Conservation (phyloP, 2,797 vertebrate species). For the Sciaenops ocellatus region DNA sequence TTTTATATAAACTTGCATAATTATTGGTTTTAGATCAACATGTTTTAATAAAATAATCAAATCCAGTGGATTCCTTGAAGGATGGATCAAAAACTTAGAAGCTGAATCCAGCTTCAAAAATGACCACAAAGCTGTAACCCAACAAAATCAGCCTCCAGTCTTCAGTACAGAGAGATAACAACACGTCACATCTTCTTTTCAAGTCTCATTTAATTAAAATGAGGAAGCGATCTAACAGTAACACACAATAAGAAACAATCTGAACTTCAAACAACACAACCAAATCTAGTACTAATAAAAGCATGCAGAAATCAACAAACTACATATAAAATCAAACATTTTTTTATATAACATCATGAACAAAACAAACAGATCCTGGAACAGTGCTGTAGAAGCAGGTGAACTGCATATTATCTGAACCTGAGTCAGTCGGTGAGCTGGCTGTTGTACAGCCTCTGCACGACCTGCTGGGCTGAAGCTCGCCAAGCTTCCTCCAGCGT, state of each 20-base stretch:
- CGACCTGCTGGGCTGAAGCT: conserved; percentile 71
- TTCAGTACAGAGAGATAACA: not conserved
- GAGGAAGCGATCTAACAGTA: conserved; percentile 52
- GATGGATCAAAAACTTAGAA: no score
- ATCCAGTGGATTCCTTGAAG: no score
- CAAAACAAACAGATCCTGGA: conserved; percentile 6
- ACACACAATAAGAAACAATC: conserved; percentile 61
- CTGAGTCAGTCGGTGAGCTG: not conserved
- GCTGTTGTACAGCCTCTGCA: conserved; percentile 44
- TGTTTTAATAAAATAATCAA: no score
- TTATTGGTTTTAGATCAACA: no score
- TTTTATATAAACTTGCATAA: no score
- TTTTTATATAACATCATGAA: conserved; percentile 5
- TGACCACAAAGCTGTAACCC: no score
- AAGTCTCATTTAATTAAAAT: conserved; percentile 73
- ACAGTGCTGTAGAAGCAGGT: not conserved
- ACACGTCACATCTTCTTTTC: not conserved
- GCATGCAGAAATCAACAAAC: conserved; percentile 61
- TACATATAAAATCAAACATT: conserved; percentile 10
- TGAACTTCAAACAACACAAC: conserved; percentile 37
- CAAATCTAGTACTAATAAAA: conserved; percentile 46
- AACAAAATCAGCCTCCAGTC: no score
- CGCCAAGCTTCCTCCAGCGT: conserved; percentile 62
- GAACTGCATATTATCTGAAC: not conserved
- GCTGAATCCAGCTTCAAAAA: no score